Evolutionary conservation across 1,140 invertebrate genomes (phyloP).

Genomic region (Epicauta chinensis): DNA sequence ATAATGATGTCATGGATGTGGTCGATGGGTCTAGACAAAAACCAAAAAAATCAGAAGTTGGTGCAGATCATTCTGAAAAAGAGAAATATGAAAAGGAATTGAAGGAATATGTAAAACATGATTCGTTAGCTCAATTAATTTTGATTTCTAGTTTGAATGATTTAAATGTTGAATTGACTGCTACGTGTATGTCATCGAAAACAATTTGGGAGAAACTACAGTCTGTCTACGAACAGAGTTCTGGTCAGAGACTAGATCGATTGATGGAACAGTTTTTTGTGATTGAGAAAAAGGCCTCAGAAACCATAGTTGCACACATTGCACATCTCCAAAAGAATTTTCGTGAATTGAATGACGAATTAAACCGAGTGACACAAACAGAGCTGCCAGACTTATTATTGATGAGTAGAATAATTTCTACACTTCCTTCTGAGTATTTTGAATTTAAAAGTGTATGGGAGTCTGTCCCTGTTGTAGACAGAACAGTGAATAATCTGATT

Average conservation of each 20-base stretch:
- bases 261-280: conserved; percentile 33
- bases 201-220: conserved; percentile 28
- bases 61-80: not conserved
- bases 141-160: not conserved
- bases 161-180: not conserved
- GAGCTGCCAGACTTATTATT: conserved; percentile 27
- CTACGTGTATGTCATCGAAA: conserved; percentile 22
- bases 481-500: not conserved
- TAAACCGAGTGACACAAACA: conserved; percentile 23
- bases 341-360: conserved; percentile 31
- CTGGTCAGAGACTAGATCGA: conserved; percentile 28
- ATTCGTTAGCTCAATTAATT: not conserved
- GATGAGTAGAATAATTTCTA: conserved; percentile 23
- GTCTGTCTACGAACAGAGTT: conserved; percentile 28
- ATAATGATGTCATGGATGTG: conserved; percentile 15
- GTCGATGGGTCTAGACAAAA: not conserved
- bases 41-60: not conserved
- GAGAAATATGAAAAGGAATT: not conserved
- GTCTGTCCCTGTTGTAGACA: conserved; percentile 3
- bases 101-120: not conserved
- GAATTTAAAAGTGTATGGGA: conserved; percentile 23
- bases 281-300: conserved; percentile 21
- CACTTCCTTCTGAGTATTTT: conserved; percentile 19
- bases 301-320: conserved; percentile 26
- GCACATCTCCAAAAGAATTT: conserved; percentile 25